Base-by-base conservation (phyloP, 2,113 vertebrate genomes). In the Cryptotis parvus region DNA sequence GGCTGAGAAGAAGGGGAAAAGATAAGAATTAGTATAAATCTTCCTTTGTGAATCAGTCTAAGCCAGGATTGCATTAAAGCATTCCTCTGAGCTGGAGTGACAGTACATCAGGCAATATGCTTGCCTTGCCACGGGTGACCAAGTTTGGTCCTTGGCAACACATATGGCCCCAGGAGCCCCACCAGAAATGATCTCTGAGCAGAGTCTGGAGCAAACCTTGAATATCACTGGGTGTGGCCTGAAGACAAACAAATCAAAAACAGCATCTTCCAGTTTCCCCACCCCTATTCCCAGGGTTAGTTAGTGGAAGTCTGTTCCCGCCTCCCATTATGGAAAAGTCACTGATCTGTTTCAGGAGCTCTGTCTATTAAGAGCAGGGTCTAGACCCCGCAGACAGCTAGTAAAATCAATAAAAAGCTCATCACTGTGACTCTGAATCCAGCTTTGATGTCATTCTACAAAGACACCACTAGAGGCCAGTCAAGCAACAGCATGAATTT, bases 391-490 rank as follows among this genome's bases (percentile, higher is more conserved):
- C 55, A 24, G 4, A 0, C 29, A 1, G n/a, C 3, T 24, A 43
- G n/a, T 27, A 84, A 61, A 26, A n/a, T n/a, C 24, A 15, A 24
- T 14, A 15, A 35, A 61, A 0, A 49, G 73, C 20, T 41, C 76
- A 31, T 35, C 9, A 35, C 35, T 61, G 65, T 9, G 7, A 80
- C 83, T 91, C 29, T 9, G 18, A 73, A 39, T 33, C 16, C 16
- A 73, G 14, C 14, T 37, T 31, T 16, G 33, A 31, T 66, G 94
- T 70, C 75, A 3, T 84, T 85, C 52, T 29, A 41, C 73, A 8
- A 20, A 58, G 35, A 35, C 4, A 82, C 97, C 97, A 92, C 97
- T 92, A 22, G 97, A 96, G 96, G 98, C 90, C 97, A 95, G 90
- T 95, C 87, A 79, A 14, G 91, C 7, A 79, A 72, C 16, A 29